A percentile compares a stretch with the other conserved stretches of the same genome.
Conservation (phyloP, 2,797 vertebrate species). For the Aplochiton taeniatus region DNA sequence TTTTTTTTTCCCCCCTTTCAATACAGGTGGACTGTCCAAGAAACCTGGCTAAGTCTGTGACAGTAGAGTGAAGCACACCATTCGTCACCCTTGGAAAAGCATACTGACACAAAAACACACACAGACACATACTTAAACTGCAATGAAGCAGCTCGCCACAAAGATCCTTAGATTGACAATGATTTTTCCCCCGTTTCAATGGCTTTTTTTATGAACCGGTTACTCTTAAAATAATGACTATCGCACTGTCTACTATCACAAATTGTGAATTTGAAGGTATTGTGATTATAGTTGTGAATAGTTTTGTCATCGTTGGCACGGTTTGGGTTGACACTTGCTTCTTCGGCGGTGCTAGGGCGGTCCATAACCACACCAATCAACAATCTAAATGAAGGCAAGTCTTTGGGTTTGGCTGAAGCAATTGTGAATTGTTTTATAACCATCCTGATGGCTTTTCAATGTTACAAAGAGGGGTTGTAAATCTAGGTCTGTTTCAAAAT, state of each 20-base stretch:
- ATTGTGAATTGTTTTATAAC: slow-evolving; percentile 11
- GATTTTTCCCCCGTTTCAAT: slow-evolving; percentile 23
- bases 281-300: slow-evolving; percentile 24
- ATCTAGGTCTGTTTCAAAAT: slow-evolving; percentile 21
- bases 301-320: slow-evolving; percentile 44
- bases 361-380: slow-evolving; percentile 17
- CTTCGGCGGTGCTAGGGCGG: slow-evolving; percentile 8
- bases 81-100: slow-evolving; percentile 13
- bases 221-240: slow-evolving; percentile 25
- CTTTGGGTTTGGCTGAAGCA: background rate
- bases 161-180: too few relatives aligned
- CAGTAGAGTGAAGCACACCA: slow-evolving; percentile 84
- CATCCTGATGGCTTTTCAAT: slow-evolving; percentile 7
- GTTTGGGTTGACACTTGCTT: slow-evolving; percentile 48
- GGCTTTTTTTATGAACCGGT: slow-evolving; percentile 54
- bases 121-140: background rate
- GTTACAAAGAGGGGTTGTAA: slow-evolving; percentile 12
- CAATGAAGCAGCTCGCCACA: slow-evolving; percentile 18
- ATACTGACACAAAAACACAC: slow-evolving; percentile 12
- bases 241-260: slow-evolving; percentile 27
- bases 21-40: slow-evolving; percentile 96
- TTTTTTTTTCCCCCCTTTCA: background rate
- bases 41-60: slow-evolving; percentile 98
- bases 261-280: slow-evolving; percentile 29
- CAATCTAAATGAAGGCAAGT: slow-evolving; percentile 9